Evolutionary conservation across 2,888 invertebrate genomes (phyloP).

Genomic region (Norana najaformis): DNA sequence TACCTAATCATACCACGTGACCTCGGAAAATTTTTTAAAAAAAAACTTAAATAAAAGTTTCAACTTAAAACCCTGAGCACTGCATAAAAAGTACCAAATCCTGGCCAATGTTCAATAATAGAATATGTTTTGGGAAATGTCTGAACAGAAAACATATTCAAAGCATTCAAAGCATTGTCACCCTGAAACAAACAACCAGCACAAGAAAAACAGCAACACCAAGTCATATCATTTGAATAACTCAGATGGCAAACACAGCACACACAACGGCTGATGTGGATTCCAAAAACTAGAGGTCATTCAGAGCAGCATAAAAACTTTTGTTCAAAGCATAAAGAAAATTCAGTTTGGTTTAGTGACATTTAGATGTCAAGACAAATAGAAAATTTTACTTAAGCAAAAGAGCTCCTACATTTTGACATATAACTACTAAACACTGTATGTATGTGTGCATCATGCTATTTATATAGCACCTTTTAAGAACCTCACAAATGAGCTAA

Average conservation of each 20-base stretch:
- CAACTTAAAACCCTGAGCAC: no score
- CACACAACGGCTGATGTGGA: not conserved
- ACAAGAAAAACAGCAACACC: not conserved
- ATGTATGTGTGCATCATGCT: not conserved
- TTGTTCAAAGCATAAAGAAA: not conserved
- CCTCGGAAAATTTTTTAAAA: no score
- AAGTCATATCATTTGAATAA: not conserved
- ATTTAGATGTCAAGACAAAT: not conserved
- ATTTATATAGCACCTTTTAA: no score
- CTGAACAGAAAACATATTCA: not conserved
- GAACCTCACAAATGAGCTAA: no score
- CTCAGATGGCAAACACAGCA: not conserved
- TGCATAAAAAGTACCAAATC: no score
- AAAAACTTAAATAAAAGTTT: not conserved
- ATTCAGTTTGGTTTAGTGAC: not conserved
- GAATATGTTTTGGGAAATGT: not conserved
- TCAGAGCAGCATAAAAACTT: not conserved
- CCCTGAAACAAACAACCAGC: not conserved
- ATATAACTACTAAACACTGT: not conserved
- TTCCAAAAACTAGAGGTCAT: not conserved
- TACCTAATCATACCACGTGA: no score
- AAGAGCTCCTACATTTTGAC: not conserved
- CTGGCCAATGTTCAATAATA: not conserved
- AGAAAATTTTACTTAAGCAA: not conserved
- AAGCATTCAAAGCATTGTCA: not conserved